A percentile compares a stretch with the other conserved stretches of the same genome.
phyloP scores from a whole-genome alignment of 1,140 invertebrate genomes.

The Tenebrio molitor region DNA sequence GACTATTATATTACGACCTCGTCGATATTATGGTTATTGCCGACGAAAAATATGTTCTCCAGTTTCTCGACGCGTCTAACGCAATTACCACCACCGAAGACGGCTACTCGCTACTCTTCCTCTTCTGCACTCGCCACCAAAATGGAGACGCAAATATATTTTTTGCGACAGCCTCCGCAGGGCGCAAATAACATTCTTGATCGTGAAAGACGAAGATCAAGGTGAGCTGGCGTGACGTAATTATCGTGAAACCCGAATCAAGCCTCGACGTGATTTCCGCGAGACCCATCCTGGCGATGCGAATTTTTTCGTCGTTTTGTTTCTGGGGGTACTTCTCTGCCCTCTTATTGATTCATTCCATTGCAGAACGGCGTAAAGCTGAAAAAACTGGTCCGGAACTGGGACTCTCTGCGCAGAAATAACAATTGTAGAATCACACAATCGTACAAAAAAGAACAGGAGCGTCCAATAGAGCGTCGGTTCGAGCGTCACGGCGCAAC shows the following conservation, averaged over 20 bases:
- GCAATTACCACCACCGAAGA: constrained; percentile 18
- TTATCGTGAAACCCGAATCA: no score
- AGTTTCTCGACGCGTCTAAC: constrained; percentile 35
- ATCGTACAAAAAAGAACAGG: constrained; percentile 58
- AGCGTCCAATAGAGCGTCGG: constrained; percentile 54
- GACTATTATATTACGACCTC: constrained; percentile 46
- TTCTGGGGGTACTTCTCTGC: background rate
- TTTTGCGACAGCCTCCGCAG: background rate
- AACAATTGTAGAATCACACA: constrained; percentile 61
- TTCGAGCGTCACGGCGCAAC: constrained; percentile 52
- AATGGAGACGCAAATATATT: background rate
- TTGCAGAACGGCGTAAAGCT: constrained; percentile 24
- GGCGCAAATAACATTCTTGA: no score
- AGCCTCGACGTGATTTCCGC: no score
- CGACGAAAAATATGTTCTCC: constrained; percentile 40
- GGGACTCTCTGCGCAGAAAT: constrained; percentile 58
- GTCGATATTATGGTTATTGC: constrained; percentile 40
- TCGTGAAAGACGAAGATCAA: no score
- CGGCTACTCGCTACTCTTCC: constrained; percentile 15
- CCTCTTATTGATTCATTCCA: constrained; percentile 14
- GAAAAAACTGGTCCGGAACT: constrained; percentile 1
- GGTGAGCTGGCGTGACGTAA: no score
- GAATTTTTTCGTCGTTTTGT: background rate
- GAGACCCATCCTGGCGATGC: no score
- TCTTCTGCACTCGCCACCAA: constrained; percentile 5